phyloP scores from a whole-genome alignment of 2,797 vertebrate species.

The Catharus ustulatus region DNA sequence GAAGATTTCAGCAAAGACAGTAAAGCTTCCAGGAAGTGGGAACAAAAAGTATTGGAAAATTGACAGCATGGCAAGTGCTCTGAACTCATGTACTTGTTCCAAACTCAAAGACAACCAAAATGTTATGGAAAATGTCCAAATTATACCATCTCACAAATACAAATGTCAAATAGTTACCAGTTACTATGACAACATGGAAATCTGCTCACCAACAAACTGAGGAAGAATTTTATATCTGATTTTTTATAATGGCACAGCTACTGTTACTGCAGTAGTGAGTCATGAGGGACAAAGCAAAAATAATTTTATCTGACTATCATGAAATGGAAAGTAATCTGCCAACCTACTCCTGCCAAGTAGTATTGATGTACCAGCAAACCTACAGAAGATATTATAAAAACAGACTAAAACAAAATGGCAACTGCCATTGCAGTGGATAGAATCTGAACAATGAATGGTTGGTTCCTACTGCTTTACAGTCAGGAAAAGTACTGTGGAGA shows the following conservation, averaged over 20 bases:
- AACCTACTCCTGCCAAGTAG: not conserved
- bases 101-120: slow-evolving; percentile 1
- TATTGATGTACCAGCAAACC: not conserved
- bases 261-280: not conserved
- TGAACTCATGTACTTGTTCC: not conserved
- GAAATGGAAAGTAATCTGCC: not conserved
- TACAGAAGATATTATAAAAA: not conserved
- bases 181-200: not conserved
- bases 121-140: not conserved
- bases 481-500: not conserved
- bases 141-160: not conserved
- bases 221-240: not conserved
- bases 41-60: not conserved
- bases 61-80: not conserved
- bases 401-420: not conserved
- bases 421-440: not conserved
- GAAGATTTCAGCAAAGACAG: not conserved
- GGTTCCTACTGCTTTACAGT: not conserved
- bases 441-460: not conserved
- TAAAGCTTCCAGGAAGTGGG: not conserved
- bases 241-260: not conserved
- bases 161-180: not conserved
- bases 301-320: not conserved
- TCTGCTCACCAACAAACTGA: not conserved
- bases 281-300: not conserved